Base-by-base conservation (phyloP, 2,888 invertebrate genomes). In the Drosophila putrida region DNA sequence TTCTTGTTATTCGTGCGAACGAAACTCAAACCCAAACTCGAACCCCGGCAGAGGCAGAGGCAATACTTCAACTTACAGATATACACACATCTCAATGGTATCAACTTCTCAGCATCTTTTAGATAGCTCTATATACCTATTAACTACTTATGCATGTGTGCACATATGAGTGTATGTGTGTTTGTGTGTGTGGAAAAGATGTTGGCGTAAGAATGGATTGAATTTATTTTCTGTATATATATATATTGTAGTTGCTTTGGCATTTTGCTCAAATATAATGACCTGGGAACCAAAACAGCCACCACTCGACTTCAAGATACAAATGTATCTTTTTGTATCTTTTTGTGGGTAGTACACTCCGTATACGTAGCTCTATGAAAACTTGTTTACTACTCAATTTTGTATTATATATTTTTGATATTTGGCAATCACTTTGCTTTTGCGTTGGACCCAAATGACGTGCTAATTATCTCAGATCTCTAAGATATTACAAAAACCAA, bases 61-160 rank as follows among this genome's bases (percentile, higher is more conserved):
- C 78, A 73, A 85, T 85, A 87, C 82, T 80, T 79, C 72, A 87
- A 85, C 39, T 85, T 71, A 85, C 82, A 86, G 76, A 78, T 66
- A 82, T 62, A 82, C 73, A 84, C 75, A 86, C 84, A 46, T 57
- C 81, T 55, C 49, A 62, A 54, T 72, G 64, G 66, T 81, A 83
- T 82, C 87, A 70, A 85, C 82, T 82, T 64, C 74, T 71, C 84
- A 85, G 88, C 88, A 82, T 83, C 83, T 87, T 73, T 61, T 55
- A 75, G 84, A 86, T 82, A 80, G 67, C 66, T 81, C 71, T 55
- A 71, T 58, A 65, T 78, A 55, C 65, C 36, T 46, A 53, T 27
- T 20, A 28, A n/a, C 43, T 39, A 13, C 25, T 33, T n/a, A 36
- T 13, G 10, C 15, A 38, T 8, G 25, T 47, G 9, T 13, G 11